Base-by-base conservation (phyloP, 2,888 invertebrate species). In the Campoletis raptor region DNA sequence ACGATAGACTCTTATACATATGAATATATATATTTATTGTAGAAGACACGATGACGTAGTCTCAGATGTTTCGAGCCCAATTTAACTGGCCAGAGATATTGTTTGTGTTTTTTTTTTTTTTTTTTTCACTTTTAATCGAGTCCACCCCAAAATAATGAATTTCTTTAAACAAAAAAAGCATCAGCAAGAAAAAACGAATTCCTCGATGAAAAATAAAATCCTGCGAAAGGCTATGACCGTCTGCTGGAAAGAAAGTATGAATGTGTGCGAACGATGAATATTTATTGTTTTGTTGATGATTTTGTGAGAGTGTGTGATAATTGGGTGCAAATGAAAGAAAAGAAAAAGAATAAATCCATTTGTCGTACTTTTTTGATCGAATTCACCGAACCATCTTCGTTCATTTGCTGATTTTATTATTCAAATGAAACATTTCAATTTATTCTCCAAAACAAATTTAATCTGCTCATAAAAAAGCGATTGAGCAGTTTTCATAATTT, bases 21-120 rank as follows among this genome's bases (percentile, higher is more conserved):
- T 12, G 12, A 57, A 57, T 85, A 88, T 73, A 76, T 87, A 87
- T 88, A 86, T 88, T 83, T 88, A 88, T 87, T 87, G 83, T 82
- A 84, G 82, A 85, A 72, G 80, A 78, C 72, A 84, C 57, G 57
- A 79, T 61, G 67, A 81, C 64, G 74, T 67, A 42, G 73, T 73
- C 61, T 82, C 82, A 48, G 70, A 83, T 66, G 37, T 64, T 80
- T 85, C 74, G 45, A 79, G 79, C 69, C 70, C 67, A 6, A 61
- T 42, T 82, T 37, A 64, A 70, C 66, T 66, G 82, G 79, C 85
- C 73, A 79, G 82, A 78, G 72, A 64, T 45, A 37, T 37, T 30
- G 30, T 45, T 30, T 30, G 30, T 30, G 1, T 30, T 1, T 30
- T 69, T 67, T 57, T 54, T 48, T 37, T 45, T 36, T 72, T 48